A percentile compares a stretch with the other conserved stretches of the same genome.
Conservation (phyloP, 1,140 invertebrate species). For the Diabrotica undecimpunctata region DNA sequence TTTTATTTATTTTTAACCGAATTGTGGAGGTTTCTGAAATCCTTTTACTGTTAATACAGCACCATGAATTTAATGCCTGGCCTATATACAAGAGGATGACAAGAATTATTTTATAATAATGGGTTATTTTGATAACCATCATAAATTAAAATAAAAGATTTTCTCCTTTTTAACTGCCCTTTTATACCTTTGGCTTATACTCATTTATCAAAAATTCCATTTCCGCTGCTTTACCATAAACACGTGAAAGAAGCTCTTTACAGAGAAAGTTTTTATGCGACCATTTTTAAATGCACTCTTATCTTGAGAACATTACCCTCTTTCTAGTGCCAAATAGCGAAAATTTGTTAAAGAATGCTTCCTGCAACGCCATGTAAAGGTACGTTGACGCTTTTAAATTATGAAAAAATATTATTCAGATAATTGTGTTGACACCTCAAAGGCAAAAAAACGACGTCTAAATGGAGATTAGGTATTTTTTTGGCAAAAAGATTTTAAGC, state of each 20-base stretch:
- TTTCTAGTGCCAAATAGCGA: conserved; percentile 1
- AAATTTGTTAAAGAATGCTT: not conserved
- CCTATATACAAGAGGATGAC: too few relatives aligned
- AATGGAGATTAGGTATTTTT: too few relatives aligned
- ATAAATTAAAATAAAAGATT: not conserved
- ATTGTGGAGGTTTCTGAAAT: too few relatives aligned
- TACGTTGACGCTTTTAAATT: not conserved
- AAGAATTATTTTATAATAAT: too few relatives aligned
- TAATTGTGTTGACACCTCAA: too few relatives aligned
- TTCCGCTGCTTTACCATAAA: not conserved
- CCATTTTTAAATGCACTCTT: not conserved
- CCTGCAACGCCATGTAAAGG: not conserved
- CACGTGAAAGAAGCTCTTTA: not conserved
- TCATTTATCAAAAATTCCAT: conserved; percentile 3
- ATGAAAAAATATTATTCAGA: not conserved
- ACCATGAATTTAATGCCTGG: too few relatives aligned
- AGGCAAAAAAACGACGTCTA: too few relatives aligned
- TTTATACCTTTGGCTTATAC: not conserved
- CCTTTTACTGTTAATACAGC: too few relatives aligned
- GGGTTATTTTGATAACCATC: too few relatives aligned
- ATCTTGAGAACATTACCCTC: not conserved
- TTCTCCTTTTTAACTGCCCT: not conserved
- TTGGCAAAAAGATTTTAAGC: too few relatives aligned
- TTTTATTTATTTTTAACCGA: too few relatives aligned
- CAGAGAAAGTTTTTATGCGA: not conserved